Evolutionary conservation across 1,140 invertebrate genomes (phyloP), one percentile per base, ranked within the genome.

Genomic region (Melipona quadrifasciata): DNA sequence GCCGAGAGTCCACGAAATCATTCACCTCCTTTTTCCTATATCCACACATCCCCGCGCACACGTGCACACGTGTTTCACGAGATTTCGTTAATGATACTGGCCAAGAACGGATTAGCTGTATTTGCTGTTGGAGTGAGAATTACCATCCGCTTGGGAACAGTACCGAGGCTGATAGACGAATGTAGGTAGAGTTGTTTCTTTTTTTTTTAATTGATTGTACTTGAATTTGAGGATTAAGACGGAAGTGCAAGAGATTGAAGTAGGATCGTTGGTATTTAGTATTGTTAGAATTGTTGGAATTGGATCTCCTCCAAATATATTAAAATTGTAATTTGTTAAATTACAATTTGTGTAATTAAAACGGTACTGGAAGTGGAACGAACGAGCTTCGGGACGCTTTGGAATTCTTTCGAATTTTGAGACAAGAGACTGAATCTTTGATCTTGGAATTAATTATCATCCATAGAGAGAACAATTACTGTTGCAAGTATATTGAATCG

Each of bases 11-110:
- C 27, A 19, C 34, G 58, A 71, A 47, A 65, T 80, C 31, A 31
- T 82, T 88, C 72, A 21, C 64, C 83, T 80, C 68, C 17, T 79
- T 81, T 74, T 58, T 0, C 24, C 14, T 8, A 47, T 47, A 47
- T 47, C 39, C 39, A 47, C 39, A 47, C 39, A 39, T 39, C 4
- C 4, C 39, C 39, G 39, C 39, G 39, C 39, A 39, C 39, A 39
- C 39, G 8, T 47, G 8, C 27, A 12, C 61, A 47, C 78, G 67
- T 27, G 67, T 71, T 53, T 2, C 6, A 27, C 39, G n/a, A 51
- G 70, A 31, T 47, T 47, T 51, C 70, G 24, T 71, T 47, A 19
- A 34, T 27, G 64, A 6, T 1, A 65, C 64, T 17, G n/a, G 5
- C 14, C 2, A 17, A 27, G n/a, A 27, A 1, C 27, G 61, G n/a